Percentiles rank a stretch among this genome's conserved stretches.
Evolutionary conservation across 2,888 invertebrate species (phyloP).

Genomic region (Piscicola geometra): DNA sequence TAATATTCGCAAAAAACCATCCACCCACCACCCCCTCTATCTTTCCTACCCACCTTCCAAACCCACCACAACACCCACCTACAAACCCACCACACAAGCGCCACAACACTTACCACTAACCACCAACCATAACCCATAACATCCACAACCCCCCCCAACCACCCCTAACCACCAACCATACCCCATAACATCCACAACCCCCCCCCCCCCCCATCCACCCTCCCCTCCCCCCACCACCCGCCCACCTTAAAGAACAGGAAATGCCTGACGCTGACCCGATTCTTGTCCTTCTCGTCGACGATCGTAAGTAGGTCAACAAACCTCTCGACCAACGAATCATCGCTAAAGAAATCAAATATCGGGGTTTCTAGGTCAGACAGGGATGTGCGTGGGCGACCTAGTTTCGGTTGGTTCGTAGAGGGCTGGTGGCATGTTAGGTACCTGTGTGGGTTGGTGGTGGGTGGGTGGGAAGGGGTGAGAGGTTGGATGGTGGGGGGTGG

Average conservation of each 20-base stretch:
- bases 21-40: too few relatives aligned
- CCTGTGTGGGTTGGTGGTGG: constrained; percentile 50
- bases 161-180: not conserved
- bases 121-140: too few relatives aligned
- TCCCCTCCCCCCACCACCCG: not conserved
- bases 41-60: not conserved
- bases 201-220: too few relatives aligned
- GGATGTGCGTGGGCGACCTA: constrained; percentile 60
- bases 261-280: constrained; percentile 69
- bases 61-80: not conserved
- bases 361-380: constrained; percentile 65
- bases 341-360: constrained; percentile 66
- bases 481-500: too few relatives aligned
- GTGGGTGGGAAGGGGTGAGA: not conserved
- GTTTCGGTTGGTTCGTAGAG: constrained; percentile 63
- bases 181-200: not conserved
- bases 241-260: constrained; percentile 71
- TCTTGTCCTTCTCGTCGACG: constrained; percentile 80
- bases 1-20: too few relatives aligned
- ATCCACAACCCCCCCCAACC: constrained; percentile 38
- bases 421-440: constrained; percentile 66
- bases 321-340: constrained; percentile 66
- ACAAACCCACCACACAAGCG: not conserved
- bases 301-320: constrained; percentile 70
- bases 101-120: too few relatives aligned